A percentile compares a stretch with the other conserved stretches of the same genome.
Conservation (phyloP, 2,113 vertebrate species). For the Anseranas semipalmata region DNA sequence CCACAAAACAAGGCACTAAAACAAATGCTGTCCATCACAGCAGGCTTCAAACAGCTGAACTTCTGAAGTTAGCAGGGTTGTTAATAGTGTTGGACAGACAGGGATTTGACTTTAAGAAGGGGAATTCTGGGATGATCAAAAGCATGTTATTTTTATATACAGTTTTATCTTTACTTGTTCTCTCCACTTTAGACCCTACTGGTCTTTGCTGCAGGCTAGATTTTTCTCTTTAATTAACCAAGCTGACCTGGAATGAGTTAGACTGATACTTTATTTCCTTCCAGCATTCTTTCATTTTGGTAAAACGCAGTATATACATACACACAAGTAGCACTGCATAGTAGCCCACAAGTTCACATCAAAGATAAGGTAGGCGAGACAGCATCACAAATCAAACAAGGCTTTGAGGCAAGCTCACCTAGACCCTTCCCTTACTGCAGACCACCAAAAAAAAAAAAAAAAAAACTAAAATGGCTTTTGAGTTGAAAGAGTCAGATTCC, state of each 20-base stretch:
- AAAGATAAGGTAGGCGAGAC: neutral
- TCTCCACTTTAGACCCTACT: neutral
- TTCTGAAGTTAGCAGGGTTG: neutral
- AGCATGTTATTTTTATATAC: neutral
- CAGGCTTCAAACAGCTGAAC: neutral
- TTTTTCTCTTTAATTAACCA: conserved; percentile 50
- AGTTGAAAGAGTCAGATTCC: neutral
- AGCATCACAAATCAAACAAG: neutral
- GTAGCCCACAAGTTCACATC: neutral
- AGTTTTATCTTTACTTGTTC: neutral
- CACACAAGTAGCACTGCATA: neutral
- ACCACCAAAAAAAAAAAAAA: neutral
- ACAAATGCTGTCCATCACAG: rapidly evolving
- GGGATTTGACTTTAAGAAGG: neutral
- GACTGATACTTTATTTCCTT: neutral
- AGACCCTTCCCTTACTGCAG: neutral
- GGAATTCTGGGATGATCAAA: neutral
- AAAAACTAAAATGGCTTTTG: neutral
- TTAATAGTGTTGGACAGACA: neutral
- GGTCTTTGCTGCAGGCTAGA: neutral
- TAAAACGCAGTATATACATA: neutral
- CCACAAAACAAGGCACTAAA: neutral
- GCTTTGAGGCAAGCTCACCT: neutral
- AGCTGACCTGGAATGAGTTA: neutral
- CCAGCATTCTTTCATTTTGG: neutral